Conservation (phyloP, 2,888 invertebrate species). For the Drosophila seclusa region DNA sequence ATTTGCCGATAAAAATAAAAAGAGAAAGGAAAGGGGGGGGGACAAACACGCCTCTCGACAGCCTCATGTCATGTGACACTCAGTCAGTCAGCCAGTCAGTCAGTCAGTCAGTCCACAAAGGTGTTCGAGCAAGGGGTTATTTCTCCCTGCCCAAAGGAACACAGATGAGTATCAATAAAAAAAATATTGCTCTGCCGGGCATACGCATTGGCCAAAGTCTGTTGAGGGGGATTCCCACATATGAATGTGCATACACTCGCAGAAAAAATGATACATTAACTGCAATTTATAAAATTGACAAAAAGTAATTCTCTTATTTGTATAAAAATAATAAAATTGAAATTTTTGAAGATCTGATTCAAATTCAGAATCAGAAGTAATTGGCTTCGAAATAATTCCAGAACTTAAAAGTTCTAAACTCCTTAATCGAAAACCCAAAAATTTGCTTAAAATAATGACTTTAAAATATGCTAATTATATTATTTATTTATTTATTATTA, state of each 20-base stretch:
- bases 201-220: conserved; percentile 53
- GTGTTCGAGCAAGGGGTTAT: conserved; percentile 74
- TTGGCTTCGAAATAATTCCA: too few relatives aligned
- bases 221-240: conserved; percentile 2
- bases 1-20: conserved; percentile 69
- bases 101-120: conserved; percentile 40
- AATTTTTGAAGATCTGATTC: too few relatives aligned
- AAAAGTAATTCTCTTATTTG: neutral
- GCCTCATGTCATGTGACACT: conserved; percentile 52
- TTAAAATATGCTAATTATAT: too few relatives aligned
- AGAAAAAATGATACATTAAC: neutral
- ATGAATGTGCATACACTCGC: neutral
- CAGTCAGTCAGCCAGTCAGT: conserved; percentile 22
- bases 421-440: too few relatives aligned
- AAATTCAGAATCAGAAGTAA: neutral
- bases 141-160: conserved; percentile 13
- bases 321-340: too few relatives aligned
- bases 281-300: neutral
- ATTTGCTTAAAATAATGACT: too few relatives aligned
- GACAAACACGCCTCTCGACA: conserved; percentile 41
- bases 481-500: too few relatives aligned
- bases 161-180: conserved; percentile 74
- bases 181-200: conserved; percentile 77
- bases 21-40: neutral
- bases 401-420: too few relatives aligned